Percentiles rank a stretch among this genome's conserved stretches.
Evolutionary conservation across 2,888 invertebrate genomes (phyloP).

Genomic region (Cylindroiulus punctatus): DNA sequence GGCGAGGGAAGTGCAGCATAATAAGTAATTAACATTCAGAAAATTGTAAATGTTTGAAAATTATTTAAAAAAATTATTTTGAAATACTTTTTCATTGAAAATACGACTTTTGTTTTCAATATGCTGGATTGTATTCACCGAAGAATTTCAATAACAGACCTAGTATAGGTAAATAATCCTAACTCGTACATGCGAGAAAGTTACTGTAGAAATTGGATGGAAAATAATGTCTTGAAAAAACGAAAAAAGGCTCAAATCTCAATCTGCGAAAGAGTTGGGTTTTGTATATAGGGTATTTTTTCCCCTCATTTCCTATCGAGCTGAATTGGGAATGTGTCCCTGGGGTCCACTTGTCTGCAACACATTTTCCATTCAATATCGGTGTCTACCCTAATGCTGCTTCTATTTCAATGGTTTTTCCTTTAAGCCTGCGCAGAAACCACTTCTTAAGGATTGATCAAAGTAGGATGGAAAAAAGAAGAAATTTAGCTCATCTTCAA

Average conservation of each 20-base stretch:
- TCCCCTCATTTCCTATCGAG: background rate
- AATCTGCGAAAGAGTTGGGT: background rate
- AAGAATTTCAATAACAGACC: too few relatives aligned
- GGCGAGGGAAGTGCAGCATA: too few relatives aligned
- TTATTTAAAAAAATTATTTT: too few relatives aligned
- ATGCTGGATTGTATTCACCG: too few relatives aligned
- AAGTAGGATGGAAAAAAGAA: background rate
- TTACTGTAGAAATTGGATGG: too few relatives aligned
- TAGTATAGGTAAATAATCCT: too few relatives aligned
- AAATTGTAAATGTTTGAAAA: too few relatives aligned
- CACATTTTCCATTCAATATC: slow-evolving; percentile 13
- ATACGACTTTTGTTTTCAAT: too few relatives aligned
- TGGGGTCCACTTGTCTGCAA: slow-evolving; percentile 3
- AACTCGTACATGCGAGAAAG: too few relatives aligned
- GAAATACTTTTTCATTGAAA: too few relatives aligned
- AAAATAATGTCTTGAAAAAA: too few relatives aligned
- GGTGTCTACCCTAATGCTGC: background rate
- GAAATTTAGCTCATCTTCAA: background rate
- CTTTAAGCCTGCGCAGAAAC: background rate
- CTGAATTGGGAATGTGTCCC: background rate
- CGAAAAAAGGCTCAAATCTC: background rate
- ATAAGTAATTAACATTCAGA: too few relatives aligned
- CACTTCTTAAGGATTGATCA: background rate
- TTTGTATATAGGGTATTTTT: background rate
- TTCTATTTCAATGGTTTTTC: slow-evolving; percentile 13